Evolutionary conservation across 2,888 invertebrate genomes (phyloP).

Genomic region (Ommatoiulus sabulosus): DNA sequence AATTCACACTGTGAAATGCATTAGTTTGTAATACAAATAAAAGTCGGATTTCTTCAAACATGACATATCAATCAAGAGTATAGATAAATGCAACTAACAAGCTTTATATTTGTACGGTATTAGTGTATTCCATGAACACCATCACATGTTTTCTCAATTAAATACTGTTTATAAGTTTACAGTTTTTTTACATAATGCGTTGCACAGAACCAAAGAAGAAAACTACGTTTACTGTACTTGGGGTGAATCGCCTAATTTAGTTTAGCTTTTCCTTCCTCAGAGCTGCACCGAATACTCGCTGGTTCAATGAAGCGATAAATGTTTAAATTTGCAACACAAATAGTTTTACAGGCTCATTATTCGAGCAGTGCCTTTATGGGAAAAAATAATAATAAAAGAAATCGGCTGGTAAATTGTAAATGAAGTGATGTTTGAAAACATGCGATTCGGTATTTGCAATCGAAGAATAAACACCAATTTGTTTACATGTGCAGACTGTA

Average conservation of each 20-base stretch:
- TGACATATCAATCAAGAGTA: too few relatives aligned
- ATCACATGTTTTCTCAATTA: too few relatives aligned
- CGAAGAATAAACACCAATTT: neutral
- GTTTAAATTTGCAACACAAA: slow-evolving; percentile 20
- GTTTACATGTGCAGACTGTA: neutral
- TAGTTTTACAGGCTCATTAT: slow-evolving; percentile 18
- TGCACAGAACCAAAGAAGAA: too few relatives aligned
- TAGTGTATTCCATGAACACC: too few relatives aligned
- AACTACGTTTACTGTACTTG: too few relatives aligned
- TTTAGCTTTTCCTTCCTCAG: neutral
- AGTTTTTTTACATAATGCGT: too few relatives aligned
- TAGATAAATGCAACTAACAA: too few relatives aligned
- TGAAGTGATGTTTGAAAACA: neutral
- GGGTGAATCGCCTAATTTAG: neutral
- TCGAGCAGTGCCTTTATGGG: neutral
- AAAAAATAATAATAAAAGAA: neutral
- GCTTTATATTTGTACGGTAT: too few relatives aligned
- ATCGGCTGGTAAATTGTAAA: neutral
- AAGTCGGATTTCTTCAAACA: too few relatives aligned
- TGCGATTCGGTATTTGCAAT: neutral
- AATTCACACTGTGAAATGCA: too few relatives aligned
- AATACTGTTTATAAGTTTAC: too few relatives aligned
- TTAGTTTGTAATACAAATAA: too few relatives aligned
- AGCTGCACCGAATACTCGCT: neutral
- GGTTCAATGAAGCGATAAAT: neutral